phyloP scores from a whole-genome alignment of 1,140 invertebrate species.

The Coboldia fuscipes region DNA sequence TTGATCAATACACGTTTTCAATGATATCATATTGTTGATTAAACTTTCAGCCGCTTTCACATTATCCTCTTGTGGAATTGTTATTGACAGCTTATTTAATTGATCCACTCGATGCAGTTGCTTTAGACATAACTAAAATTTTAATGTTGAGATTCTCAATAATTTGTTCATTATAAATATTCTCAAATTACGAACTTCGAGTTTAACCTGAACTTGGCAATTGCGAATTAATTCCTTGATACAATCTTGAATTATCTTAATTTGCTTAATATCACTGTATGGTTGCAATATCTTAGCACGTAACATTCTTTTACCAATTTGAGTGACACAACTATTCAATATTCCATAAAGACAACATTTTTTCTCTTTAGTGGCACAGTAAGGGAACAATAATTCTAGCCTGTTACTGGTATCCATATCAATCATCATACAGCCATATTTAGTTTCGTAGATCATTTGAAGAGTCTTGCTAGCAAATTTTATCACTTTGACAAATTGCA shows the following conservation, averaged over 20 bases:
- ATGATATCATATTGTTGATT: background rate
- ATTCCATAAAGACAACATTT: constrained; percentile 42
- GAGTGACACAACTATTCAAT: constrained; percentile 58
- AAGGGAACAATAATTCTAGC: constrained; percentile 44
- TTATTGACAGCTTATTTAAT: background rate
- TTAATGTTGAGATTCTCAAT: background rate
- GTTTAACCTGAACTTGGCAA: constrained; percentile 29
- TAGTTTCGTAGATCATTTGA: constrained; percentile 31
- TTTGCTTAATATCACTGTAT: constrained; percentile 35
- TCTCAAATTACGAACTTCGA: constrained; percentile 20
- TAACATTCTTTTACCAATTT: constrained; percentile 49
- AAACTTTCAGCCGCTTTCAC: background rate
- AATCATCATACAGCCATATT: constrained; percentile 37
- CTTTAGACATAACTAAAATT: background rate
- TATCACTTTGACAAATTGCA: constrained; percentile 34
- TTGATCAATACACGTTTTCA: background rate
- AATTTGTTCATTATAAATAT: background rate
- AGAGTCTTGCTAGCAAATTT: constrained; percentile 33
- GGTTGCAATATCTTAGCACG: constrained; percentile 69
- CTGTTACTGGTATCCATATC: constrained; percentile 41
- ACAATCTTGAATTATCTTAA: constrained; percentile 43
- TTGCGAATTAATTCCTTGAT: constrained; percentile 50
- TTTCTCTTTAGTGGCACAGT: constrained; percentile 17
- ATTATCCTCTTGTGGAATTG: background rate
- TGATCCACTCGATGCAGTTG: background rate